Percentiles rank a stretch among this genome's conserved stretches.
Conservation (phyloP, 2,888 invertebrate genomes). For the Drosophila demipolita region DNA sequence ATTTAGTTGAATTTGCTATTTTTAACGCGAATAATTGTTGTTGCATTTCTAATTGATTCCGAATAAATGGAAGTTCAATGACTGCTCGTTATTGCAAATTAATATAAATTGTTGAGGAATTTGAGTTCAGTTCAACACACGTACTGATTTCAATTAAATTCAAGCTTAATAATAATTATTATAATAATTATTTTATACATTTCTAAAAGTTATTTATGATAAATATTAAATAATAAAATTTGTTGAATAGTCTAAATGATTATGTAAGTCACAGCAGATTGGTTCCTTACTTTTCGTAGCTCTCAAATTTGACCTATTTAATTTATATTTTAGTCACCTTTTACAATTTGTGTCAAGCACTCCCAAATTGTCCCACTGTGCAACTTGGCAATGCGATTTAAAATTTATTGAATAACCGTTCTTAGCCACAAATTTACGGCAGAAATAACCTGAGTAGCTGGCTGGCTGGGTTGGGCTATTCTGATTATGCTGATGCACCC, state of each 20-base stretch:
- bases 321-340: not conserved
- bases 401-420: conserved; percentile 64
- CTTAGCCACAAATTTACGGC: conserved; percentile 51
- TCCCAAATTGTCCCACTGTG: conserved; percentile 45
- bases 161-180: no score
- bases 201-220: not conserved
- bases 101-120: not conserved
- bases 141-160: not conserved
- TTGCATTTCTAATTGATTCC: not conserved
- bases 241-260: not conserved
- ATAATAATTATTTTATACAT: not conserved
- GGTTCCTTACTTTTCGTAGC: not conserved
- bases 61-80: not conserved
- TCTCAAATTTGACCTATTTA: not conserved
- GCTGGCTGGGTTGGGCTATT: conserved; percentile 15
- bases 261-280: not conserved
- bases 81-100: not conserved
- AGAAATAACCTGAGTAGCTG: conserved; percentile 36
- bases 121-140: not conserved
- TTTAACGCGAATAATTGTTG: not conserved
- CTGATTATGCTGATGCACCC: conserved; percentile 23
- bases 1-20: not conserved
- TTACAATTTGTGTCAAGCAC: not conserved
- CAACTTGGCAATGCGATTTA: conserved; percentile 38
- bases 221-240: not conserved